These are phyloP conservation scores for Salarias fasciatus DNA, from an alignment of 2,797 vertebrate species.

Conservation along the genomic window DNA sequence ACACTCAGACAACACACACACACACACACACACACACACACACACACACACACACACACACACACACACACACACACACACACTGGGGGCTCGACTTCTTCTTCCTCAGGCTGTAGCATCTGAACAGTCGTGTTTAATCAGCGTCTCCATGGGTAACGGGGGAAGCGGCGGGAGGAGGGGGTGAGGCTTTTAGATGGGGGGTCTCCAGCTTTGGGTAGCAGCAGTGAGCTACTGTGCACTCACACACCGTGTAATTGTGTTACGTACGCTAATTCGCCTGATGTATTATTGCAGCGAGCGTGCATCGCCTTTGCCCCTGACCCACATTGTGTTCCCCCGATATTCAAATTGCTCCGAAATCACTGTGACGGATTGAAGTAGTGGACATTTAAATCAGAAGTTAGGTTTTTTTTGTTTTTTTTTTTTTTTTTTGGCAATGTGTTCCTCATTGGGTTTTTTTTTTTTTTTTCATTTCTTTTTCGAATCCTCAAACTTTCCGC, in stretches of 20 bases:
- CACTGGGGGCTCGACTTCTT: slow-evolving; percentile 42
- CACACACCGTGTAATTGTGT: slow-evolving; percentile 76
- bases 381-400: slow-evolving; percentile 36
- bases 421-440: background rate
- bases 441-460: slow-evolving; percentile 1
- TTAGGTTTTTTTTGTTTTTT: slow-evolving; percentile 19
- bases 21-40: slow-evolving; percentile 8
- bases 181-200: slow-evolving; percentile 41
- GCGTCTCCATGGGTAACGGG: slow-evolving; percentile 72
- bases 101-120: slow-evolving; percentile 72
- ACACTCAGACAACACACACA: slow-evolving; percentile 6
- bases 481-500: slow-evolving; percentile 16
- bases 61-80: slow-evolving; percentile 33
- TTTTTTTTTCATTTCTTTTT: slow-evolving; percentile 2
- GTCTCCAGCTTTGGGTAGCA: slow-evolving; percentile 60
- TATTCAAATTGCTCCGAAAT: slow-evolving; percentile 54
- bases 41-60: background rate
- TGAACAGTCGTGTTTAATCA: slow-evolving; percentile 80
- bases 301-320: slow-evolving; percentile 53
- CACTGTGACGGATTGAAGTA: slow-evolving; percentile 46
- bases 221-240: slow-evolving; percentile 65
- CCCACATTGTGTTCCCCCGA: slow-evolving; percentile 55
- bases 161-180: slow-evolving; percentile 43
- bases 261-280: slow-evolving; percentile 75
- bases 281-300: slow-evolving; percentile 54